Conservation (phyloP, 2,113 vertebrate genomes). For the Bubo scandiacus region DNA sequence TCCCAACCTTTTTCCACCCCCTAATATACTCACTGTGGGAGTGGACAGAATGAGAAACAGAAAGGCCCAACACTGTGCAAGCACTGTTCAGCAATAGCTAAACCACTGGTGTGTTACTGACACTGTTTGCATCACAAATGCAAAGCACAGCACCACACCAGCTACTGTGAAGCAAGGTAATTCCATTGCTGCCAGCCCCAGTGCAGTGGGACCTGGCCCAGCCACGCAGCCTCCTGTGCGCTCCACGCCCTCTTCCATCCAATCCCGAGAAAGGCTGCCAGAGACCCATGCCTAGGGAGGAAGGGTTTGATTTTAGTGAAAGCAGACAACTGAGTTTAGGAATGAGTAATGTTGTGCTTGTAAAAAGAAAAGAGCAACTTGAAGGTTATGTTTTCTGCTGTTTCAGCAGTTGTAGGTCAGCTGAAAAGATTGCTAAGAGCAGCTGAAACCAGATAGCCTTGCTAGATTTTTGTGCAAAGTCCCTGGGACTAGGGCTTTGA, state of each 20-base stretch:
- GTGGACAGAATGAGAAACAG: neutral
- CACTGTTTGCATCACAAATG: neutral
- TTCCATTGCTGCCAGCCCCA: neutral
- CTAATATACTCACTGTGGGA: too few relatives aligned
- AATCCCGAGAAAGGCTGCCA: neutral
- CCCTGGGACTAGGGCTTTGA: neutral
- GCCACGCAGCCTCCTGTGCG: neutral
- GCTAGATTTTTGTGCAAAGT: neutral
- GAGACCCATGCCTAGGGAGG: neutral
- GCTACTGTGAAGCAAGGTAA: neutral
- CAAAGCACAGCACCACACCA: neutral
- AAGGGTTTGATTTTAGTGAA: neutral
- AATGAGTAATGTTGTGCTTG: neutral
- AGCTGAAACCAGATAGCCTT: neutral
- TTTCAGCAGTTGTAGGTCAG: neutral
- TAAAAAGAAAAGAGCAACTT: neutral
- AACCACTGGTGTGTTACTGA: neutral
- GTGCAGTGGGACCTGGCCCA: neutral
- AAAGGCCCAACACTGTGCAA: neutral
- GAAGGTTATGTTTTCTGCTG: constrained; percentile 8
- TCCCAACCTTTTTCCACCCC: neutral
- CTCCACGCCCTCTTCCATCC: neutral
- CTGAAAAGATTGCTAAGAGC: constrained; percentile 4
- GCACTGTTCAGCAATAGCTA: neutral
- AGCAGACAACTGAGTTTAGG: neutral